A percentile compares a stretch with the other conserved stretches of the same genome.
Conservation (phyloP, 2,113 vertebrate species). For the Barnardius zonarius region DNA sequence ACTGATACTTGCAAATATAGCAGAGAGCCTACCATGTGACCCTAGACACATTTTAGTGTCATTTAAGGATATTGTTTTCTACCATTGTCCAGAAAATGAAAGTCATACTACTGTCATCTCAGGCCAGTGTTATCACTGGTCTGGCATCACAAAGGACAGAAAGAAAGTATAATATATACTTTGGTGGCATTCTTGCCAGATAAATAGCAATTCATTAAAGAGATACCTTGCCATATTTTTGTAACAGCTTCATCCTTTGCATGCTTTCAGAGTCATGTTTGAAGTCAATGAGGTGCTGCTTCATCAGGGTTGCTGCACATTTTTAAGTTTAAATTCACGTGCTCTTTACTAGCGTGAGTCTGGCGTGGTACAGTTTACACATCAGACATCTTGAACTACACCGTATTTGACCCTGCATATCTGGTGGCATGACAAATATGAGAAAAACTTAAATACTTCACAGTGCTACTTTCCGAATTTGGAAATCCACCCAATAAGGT, state of each 20-base stretch:
- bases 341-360: background rate
- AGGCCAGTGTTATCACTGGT: background rate
- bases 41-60: background rate
- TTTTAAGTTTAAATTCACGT: background rate
- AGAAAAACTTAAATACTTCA: background rate
- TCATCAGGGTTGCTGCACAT: background rate
- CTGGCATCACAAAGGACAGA: background rate
- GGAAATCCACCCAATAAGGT: background rate
- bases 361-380: background rate
- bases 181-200: background rate
- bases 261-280: background rate
- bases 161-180: background rate
- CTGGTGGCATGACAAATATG: background rate
- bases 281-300: background rate
- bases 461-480: accelerated
- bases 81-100: background rate
- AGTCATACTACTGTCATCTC: background rate
- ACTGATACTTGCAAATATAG: background rate
- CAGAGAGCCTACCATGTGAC: background rate
- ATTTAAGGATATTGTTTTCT: background rate
- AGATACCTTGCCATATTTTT: background rate
- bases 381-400: background rate
- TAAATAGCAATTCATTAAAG: background rate
- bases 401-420: background rate
- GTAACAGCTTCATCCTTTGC: background rate